Percentiles rank a stretch among this genome's conserved stretches.
Evolutionary conservation across 2,888 invertebrate species (phyloP).

Genomic region (Spisula subtruncata): DNA sequence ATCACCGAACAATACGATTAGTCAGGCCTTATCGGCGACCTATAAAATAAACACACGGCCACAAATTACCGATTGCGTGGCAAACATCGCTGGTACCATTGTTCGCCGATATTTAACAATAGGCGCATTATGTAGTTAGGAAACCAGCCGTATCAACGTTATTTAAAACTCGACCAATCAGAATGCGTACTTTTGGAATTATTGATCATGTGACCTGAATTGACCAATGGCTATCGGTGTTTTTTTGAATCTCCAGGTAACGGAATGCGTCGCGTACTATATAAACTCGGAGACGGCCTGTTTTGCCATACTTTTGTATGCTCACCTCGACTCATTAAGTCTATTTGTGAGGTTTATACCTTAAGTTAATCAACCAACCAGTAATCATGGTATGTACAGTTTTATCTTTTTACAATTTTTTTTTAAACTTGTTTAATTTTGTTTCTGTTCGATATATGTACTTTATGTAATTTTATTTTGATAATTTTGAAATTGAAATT

Average conservation of each 20-base stretch:
- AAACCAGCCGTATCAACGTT: neutral
- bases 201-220: neutral
- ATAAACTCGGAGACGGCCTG: neutral
- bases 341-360: neutral
- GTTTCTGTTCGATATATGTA: neutral
- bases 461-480: too few relatives aligned
- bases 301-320: neutral
- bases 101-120: neutral
- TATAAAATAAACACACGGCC: neutral
- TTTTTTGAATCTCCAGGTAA: slow-evolving; percentile 11
- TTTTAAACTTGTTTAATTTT: neutral
- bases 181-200: neutral
- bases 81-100: neutral
- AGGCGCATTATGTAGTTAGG: neutral
- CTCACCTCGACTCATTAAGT: neutral
- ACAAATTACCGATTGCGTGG: neutral
- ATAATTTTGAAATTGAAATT: neutral
- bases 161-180: neutral
- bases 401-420: neutral
- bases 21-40: neutral
- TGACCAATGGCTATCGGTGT: neutral
- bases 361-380: neutral
- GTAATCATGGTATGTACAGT: neutral
- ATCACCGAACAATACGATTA: neutral
- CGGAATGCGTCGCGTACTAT: neutral